These are phyloP conservation scores for Ahaetulla prasina DNA, from an alignment of 2,113 vertebrate species.

Conservation along the genomic window DNA sequence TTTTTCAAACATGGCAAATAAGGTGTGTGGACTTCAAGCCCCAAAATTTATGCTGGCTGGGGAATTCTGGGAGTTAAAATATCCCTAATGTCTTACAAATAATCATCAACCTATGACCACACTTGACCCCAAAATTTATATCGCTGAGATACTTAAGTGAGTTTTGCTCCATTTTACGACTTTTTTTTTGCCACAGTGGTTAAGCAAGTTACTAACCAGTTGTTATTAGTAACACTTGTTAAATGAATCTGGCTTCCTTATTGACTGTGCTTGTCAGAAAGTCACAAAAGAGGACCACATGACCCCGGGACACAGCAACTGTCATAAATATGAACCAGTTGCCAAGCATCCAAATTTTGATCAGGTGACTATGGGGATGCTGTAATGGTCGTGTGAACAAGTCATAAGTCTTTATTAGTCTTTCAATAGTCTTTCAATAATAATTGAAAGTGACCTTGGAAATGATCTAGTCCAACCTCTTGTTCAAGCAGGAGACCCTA, in stretches of 20 bases:
- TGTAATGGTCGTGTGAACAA: background rate
- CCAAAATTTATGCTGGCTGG: background rate
- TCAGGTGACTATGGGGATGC: background rate
- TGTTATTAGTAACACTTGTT: background rate
- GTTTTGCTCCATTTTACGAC: background rate
- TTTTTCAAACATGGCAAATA: background rate
- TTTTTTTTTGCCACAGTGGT: background rate
- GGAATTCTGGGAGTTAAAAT: background rate
- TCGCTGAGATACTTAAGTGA: background rate
- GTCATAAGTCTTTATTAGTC: background rate
- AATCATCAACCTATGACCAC: background rate
- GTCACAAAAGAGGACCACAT: background rate
- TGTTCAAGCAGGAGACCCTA: too few relatives aligned
- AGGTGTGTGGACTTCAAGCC: background rate
- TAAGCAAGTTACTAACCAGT: background rate
- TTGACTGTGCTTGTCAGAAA: background rate
- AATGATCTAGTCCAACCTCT: too few relatives aligned
- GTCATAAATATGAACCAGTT: background rate
- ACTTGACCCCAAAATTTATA: background rate
- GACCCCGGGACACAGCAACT: background rate
- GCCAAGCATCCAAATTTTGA: background rate
- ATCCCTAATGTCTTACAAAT: background rate
- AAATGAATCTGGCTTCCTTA: background rate
- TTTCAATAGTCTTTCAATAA: too few relatives aligned
- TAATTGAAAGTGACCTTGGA: too few relatives aligned